Base-by-base conservation (phyloP, 2,888 invertebrate species). In the Nephrotoma flavescens region DNA sequence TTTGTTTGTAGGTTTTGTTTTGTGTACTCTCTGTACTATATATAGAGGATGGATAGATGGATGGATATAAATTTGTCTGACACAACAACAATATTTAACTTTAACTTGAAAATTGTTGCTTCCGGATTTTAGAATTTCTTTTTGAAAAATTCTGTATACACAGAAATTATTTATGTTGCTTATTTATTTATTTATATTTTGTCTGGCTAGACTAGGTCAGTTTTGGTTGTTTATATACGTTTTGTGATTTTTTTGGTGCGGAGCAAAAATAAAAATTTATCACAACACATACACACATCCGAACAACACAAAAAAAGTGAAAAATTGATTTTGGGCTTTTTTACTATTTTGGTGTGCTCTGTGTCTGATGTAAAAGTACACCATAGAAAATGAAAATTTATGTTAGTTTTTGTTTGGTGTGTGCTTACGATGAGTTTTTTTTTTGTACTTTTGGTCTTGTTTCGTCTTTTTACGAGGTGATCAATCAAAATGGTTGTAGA, bases 281-380 rank as follows among this genome's bases (percentile, higher is more conserved):
- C 15, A 52, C 52, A 52, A 52, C 52, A 52, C 6, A 52, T 6
- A 52, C 52, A 52, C 15, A 83, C 4, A 83, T n/a, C 41, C 41
- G 41, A 1, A 83, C 83, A 11, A 41, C 2, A 31, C n/a, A 42
- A 83, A 41, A 83, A 84, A 84, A 42, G 41, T 84, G 84, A 84
- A 84, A 84, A 84, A 84, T 84, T 84, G 84, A 84, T 84, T 84
- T 84, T 84, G 84, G 84, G 84, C 84, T 84, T 84, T 19, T 84
- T 84, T 71, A 71, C 71, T 71, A 71, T 71, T 71, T 71, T 19
- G 7, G 71, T 71, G 15, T 57, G 52, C 15, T 71, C 9, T 71
- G 31, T 71, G 31, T 31, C 31, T 71, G 71, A 71, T 71, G 71
- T 31, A 31, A 31, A 71, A 71, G 19, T 31, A 31, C 19, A 31